A percentile compares a stretch with the other conserved stretches of the same genome.
Conservation (phyloP, 1,140 invertebrate species). For the Venustaconcha ellipsiformis region DNA sequence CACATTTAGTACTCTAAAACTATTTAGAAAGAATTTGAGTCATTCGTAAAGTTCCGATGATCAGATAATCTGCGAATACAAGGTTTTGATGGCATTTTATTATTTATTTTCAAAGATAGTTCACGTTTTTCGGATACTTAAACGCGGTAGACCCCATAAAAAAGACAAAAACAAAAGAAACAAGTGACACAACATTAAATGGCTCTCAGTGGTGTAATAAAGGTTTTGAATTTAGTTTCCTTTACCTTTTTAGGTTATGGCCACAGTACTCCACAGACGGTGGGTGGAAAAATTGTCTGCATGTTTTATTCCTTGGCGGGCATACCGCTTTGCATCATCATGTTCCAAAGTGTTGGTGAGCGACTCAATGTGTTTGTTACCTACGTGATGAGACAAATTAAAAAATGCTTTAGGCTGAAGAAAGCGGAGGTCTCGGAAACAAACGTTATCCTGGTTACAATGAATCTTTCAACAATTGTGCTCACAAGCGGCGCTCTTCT, state of each 20-base stretch:
- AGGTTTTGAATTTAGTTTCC: neutral
- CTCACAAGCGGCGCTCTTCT: constrained; percentile 96
- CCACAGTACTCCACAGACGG: constrained; percentile 71
- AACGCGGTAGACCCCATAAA: too few species aligned
- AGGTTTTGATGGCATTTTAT: too few species aligned
- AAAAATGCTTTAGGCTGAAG: constrained; percentile 62
- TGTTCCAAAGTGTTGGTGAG: constrained; percentile 71
- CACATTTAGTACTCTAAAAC: too few species aligned
- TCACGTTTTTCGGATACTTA: too few species aligned
- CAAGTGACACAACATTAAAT: neutral
- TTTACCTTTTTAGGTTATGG: constrained; percentile 68
- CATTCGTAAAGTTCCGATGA: too few species aligned
- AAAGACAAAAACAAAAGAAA: too few species aligned
- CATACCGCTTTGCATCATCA: constrained; percentile 67
- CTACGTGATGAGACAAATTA: constrained; percentile 61
- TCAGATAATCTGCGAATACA: too few species aligned
- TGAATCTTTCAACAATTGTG: constrained; percentile 94
- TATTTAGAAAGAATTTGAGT: too few species aligned
- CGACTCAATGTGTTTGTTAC: constrained; percentile 69
- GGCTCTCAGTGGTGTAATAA: neutral
- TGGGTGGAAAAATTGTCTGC: constrained; percentile 68
- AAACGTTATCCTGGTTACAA: constrained; percentile 95
- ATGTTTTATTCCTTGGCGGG: constrained; percentile 69
- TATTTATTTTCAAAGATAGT: too few species aligned
- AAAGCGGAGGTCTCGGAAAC: constrained; percentile 86